Conservation (phyloP, 2,113 vertebrate species). For the Sphyrna mokarran region DNA sequence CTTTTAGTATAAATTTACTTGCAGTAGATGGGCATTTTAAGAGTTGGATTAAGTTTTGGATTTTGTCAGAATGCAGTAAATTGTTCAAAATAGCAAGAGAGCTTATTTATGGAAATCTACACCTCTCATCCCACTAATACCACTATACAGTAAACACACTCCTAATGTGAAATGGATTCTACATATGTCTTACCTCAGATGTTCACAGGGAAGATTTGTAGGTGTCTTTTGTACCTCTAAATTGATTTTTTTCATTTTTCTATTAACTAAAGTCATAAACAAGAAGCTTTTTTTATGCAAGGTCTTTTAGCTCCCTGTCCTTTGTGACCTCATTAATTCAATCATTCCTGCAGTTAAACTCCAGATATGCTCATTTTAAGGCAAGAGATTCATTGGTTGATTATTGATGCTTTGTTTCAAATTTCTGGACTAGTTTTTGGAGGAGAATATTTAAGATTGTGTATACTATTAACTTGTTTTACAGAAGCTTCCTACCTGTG, state of each 20-base stretch:
- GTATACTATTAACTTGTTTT: conserved; percentile 25
- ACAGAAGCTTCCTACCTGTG: neutral
- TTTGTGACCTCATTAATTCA: conserved; percentile 27
- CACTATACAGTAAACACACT: neutral
- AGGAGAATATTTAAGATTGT: conserved; percentile 12
- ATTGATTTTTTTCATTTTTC: neutral
- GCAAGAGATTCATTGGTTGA: conserved; percentile 24
- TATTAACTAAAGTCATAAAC: neutral
- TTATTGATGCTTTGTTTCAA: neutral
- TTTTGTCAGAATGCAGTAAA: neutral
- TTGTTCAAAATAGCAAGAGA: neutral
- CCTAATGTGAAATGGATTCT: conserved; percentile 16
- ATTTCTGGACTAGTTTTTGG: neutral
- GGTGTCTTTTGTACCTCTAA: conserved; percentile 28
- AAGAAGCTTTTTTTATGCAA: conserved; percentile 8
- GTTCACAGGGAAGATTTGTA: conserved; percentile 31
- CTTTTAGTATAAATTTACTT: conserved; percentile 9
- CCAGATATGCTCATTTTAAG: conserved; percentile 34
- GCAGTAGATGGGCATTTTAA: neutral
- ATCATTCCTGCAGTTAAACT: conserved; percentile 34
- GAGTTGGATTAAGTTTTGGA: neutral
- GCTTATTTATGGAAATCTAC: neutral
- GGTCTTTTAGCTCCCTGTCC: conserved; percentile 25
- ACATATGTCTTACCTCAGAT: neutral
- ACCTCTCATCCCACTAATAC: neutral